Base-by-base conservation (phyloP, 2,797 vertebrate species). In the Meriones psammophilus region DNA sequence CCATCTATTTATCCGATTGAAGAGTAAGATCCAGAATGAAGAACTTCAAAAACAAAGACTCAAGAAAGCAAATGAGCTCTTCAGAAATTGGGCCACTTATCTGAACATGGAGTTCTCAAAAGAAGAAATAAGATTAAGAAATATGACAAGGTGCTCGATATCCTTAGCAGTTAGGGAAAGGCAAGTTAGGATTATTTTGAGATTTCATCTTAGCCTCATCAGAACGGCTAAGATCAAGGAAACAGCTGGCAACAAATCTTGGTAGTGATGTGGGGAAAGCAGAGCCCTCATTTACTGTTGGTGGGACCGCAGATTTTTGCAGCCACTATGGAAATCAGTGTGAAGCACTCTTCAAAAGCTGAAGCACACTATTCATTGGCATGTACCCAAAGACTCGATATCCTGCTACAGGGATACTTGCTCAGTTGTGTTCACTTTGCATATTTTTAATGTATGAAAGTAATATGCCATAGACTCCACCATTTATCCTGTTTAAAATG, bases 371-470 rank as follows among this genome's bases (percentile, higher is more conserved):
- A 15, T 2, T 69, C 20, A 3, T 17, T 54, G 46, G 12, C 10
- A 26, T 54, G 68, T 69, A 69, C 46, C 30, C 46, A 36, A 69
- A 26, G 64, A 50, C 84, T 86, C 3, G 1, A n/a, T 36, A 54
- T 15, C 30, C 64, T 86, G 13, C 30, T n/a, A 54, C 64, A 68
- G 83, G 15, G 62, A 66, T 50, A 68, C 60, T 84, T 84, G 62
- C 18, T 33, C 39, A 39, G 39, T 39, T 39, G 39, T 39, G 39
- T 39, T 39, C 56, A 20, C 12, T 46, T 66, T 20, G 8, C 42
- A 74, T 74, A 5, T 93, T 91, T 84, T 54, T 56, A 73, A 81
- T 5, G 42, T 89, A 39, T 89, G 91, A 78, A 79, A 56, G 20
- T 50, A 50, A 28, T 69, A 86, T 36, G 24, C 20, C 46, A 26